Evolutionary conservation across 2,888 invertebrate species (phyloP).

Genomic region (Leptinotarsa juncta): DNA sequence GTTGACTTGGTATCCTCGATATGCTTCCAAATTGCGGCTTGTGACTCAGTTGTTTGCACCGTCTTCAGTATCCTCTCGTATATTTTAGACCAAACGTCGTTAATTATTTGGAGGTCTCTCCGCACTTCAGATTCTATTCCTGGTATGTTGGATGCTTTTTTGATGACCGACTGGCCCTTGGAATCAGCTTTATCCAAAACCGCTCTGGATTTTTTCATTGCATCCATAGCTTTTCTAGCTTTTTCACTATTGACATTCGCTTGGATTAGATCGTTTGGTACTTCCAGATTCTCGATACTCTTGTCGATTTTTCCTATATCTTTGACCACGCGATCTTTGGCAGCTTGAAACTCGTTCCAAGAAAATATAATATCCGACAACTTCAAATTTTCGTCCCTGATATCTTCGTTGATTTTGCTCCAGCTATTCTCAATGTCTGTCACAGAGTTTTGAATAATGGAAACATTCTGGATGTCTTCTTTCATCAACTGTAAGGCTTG

Average conservation of each 20-base stretch:
- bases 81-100: conserved; percentile 77
- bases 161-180: conserved; percentile 78
- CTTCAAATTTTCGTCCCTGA: conserved; percentile 80
- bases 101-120: conserved; percentile 73
- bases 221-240: conserved; percentile 80
- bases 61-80: conserved; percentile 79
- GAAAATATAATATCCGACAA: conserved; percentile 79
- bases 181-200: conserved; percentile 82
- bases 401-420: conserved; percentile 81
- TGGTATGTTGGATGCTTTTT: conserved; percentile 77
- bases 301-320: conserved; percentile 79
- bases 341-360: conserved; percentile 80
- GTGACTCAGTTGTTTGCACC: conserved; percentile 86
- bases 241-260: conserved; percentile 79
- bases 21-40: conserved; percentile 93
- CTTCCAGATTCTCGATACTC: conserved; percentile 73
- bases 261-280: conserved; percentile 80
- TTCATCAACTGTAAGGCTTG: conserved; percentile 84
- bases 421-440: conserved; percentile 83
- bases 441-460: conserved; percentile 82
- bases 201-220: conserved; percentile 79
- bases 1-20: conserved; percentile 88
- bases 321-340: conserved; percentile 76
- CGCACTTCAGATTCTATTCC: conserved; percentile 73
- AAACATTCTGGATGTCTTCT: conserved; percentile 83